Conservation (phyloP, 1,140 invertebrate species). For the Listronotus oregonensis region DNA sequence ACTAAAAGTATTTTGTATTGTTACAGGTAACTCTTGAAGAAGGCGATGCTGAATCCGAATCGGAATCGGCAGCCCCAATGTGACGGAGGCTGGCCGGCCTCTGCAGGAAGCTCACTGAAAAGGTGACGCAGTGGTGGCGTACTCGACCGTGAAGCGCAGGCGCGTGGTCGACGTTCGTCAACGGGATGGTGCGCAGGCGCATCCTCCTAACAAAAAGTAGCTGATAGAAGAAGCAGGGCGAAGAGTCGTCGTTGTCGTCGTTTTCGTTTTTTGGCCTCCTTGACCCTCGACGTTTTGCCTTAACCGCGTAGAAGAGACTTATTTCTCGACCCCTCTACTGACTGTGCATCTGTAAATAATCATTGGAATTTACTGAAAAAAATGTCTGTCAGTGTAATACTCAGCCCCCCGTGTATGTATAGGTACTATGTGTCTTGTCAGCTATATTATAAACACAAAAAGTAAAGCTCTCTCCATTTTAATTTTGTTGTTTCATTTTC, state of each 20-base stretch:
- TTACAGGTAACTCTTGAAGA: conserved; percentile 84
- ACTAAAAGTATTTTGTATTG: conserved; percentile 4
- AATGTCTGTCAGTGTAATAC: conserved; percentile 56
- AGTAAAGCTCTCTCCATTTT: conserved; percentile 58
- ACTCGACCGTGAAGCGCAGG: conserved; percentile 65
- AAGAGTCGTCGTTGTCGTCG: conserved; percentile 24
- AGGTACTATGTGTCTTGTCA: conserved; percentile 57
- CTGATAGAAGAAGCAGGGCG: conserved; percentile 29
- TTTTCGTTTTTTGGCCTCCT: conserved; percentile 23
- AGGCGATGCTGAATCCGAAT: conserved; percentile 64
- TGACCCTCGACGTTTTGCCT: conserved; percentile 47
- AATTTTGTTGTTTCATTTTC: conserved; percentile 30
- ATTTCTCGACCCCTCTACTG: conserved; percentile 46
- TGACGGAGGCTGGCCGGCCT: conserved; percentile 86
- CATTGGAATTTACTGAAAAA: conserved; percentile 42
- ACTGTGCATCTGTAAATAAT: conserved; percentile 55
- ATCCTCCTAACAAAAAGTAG: conserved; percentile 18
- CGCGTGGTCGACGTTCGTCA: conserved; percentile 49
- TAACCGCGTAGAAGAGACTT: conserved; percentile 48
- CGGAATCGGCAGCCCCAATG: conserved; percentile 73
- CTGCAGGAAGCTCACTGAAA: conserved; percentile 83
- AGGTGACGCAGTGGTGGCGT: conserved; percentile 80
- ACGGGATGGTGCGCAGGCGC: conserved; percentile 28
- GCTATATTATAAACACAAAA: conserved; percentile 54
- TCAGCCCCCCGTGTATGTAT: conserved; percentile 56